These are phyloP conservation scores for Hipparchia sbordonii DNA, from an alignment of 2,888 invertebrate genomes.

Conservation along the genomic window DNA sequence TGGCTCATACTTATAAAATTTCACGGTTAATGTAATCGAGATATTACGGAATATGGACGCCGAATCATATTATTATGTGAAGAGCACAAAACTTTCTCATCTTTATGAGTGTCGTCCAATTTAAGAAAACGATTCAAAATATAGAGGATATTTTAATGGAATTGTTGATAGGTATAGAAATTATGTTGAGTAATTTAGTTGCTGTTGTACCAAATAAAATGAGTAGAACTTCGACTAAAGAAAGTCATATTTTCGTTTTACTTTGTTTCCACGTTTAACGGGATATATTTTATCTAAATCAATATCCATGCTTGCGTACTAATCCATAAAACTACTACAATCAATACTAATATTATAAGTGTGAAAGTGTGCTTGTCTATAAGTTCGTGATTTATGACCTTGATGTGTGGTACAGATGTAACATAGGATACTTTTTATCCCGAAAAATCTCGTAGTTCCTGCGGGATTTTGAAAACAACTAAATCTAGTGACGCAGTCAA, in stretches of 20 bases:
- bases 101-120: slow-evolving; percentile 17
- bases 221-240: neutral
- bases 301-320: too few relatives aligned
- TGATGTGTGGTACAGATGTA: too few relatives aligned
- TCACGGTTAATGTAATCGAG: slow-evolving; percentile 16
- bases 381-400: too few relatives aligned
- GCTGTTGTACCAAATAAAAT: neutral
- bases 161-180: neutral
- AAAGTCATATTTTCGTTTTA: too few relatives aligned
- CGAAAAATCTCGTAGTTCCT: neutral
- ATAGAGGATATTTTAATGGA: slow-evolving; percentile 1
- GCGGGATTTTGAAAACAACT: too few relatives aligned
- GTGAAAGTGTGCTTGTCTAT: too few relatives aligned
- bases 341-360: too few relatives aligned
- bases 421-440: too few relatives aligned
- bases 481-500: too few relatives aligned
- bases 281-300: too few relatives aligned
- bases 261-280: too few relatives aligned
- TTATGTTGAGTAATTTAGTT: neutral
- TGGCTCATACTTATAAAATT: slow-evolving; percentile 10
- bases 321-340: too few relatives aligned
- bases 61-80: slow-evolving; percentile 3
- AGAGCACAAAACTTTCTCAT: slow-evolving; percentile 18
- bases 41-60: slow-evolving; percentile 2
- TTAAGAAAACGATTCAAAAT: slow-evolving; percentile 13